phyloP scores from a whole-genome alignment of 2,888 invertebrate species.

The Acanthacorydalis orientalis region DNA sequence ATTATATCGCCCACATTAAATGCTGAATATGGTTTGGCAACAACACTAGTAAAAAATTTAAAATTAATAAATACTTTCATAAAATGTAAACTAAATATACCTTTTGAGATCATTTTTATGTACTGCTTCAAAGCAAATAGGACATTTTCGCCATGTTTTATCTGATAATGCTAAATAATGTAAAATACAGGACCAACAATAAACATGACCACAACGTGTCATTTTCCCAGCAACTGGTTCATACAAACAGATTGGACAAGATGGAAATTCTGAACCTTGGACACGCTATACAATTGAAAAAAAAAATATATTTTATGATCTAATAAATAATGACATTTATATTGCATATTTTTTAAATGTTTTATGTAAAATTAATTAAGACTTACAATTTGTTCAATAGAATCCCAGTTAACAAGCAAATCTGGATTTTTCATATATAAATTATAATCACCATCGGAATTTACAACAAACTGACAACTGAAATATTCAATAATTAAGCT shows the following conservation, averaged over 20 bases:
- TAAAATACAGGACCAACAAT: conserved; percentile 89
- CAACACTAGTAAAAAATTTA: conserved; percentile 32
- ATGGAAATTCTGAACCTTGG: conserved; percentile 45
- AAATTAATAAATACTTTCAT: neutral
- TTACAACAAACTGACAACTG: conserved; percentile 92
- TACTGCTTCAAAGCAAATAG: conserved; percentile 79
- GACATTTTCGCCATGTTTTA: conserved; percentile 69
- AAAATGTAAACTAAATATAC: conserved; percentile 22
- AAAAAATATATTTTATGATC: neutral
- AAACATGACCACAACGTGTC: conserved; percentile 88
- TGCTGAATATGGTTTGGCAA: conserved; percentile 32
- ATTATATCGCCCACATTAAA: conserved; percentile 48
- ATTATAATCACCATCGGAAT: conserved; percentile 61
- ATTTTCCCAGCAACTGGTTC: conserved; percentile 78
- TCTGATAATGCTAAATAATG: conserved; percentile 82
- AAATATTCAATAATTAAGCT: neutral
- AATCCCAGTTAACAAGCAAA: conserved; percentile 76
- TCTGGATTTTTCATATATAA: conserved; percentile 72
- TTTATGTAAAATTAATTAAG: neutral
- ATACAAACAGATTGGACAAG: conserved; percentile 87
- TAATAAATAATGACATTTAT: neutral
- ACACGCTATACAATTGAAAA: conserved; percentile 29
- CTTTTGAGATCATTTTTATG: conserved; percentile 70
- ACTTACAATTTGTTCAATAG: conserved; percentile 84
- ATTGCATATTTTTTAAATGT: neutral